phyloP scores from a whole-genome alignment of 1,140 invertebrate species.

The Trichonephila clavata region DNA sequence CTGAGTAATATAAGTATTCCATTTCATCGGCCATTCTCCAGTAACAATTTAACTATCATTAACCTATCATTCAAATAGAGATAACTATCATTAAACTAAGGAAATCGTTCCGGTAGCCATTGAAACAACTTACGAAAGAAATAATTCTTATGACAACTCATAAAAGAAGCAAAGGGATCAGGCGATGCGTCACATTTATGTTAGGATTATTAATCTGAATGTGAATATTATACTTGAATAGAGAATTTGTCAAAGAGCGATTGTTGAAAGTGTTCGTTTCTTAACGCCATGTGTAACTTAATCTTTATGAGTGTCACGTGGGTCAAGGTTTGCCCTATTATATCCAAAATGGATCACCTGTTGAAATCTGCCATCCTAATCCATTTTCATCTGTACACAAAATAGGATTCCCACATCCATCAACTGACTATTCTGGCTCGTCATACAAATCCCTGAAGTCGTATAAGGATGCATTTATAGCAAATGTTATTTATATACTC shows the following conservation, averaged over 20 bases:
- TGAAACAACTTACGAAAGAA: too few species aligned
- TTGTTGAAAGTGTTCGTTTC: background rate
- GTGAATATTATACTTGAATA: background rate
- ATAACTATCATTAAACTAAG: background rate
- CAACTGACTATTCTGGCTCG: background rate
- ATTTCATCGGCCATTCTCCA: background rate
- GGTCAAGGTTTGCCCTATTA: background rate
- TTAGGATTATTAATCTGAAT: background rate
- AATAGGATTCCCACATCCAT: background rate
- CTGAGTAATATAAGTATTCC: background rate
- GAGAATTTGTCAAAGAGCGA: background rate
- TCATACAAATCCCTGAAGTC: too few species aligned
- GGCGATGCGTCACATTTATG: background rate
- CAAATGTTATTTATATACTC: too few species aligned
- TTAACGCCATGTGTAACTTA: background rate
- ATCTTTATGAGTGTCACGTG: background rate
- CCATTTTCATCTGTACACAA: background rate
- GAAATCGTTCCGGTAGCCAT: background rate
- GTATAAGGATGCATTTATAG: too few species aligned
- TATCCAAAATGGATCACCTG: background rate
- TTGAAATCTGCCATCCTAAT: background rate
- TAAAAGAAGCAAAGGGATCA: background rate
- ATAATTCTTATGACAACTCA: too few species aligned
- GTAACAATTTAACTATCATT: background rate
- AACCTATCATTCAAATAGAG: background rate